Percentiles rank a stretch among this genome's conserved stretches.
phyloP scores from a whole-genome alignment of 2,113 vertebrate genomes.

The Mola mola region DNA sequence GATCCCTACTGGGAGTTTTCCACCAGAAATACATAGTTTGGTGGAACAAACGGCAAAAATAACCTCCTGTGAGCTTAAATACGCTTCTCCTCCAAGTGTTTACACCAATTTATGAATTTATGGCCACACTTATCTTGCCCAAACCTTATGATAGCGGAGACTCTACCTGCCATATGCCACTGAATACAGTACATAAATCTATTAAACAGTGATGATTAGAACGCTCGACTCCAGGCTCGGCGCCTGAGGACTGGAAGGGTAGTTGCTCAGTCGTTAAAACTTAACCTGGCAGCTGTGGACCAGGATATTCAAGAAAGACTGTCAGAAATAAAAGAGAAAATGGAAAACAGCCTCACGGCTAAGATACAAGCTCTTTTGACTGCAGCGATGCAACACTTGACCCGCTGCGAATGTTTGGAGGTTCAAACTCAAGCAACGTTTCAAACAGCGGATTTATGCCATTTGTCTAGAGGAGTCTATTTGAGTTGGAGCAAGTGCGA shows the following conservation, averaged over 20 bases:
- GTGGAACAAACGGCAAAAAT: conserved; percentile 29
- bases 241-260: conserved; percentile 8
- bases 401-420: conserved; percentile 23
- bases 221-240: background rate
- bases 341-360: conserved; percentile 8
- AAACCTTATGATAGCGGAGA: conserved; percentile 50
- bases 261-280: conserved; percentile 3
- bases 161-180: conserved; percentile 70
- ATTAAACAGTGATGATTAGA: conserved; percentile 46
- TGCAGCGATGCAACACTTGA: conserved; percentile 23
- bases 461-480: no score
- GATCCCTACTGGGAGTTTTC: conserved; percentile 37
- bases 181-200: conserved; percentile 55
- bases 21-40: conserved; percentile 25
- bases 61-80: conserved; percentile 16
- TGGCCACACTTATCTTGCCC: conserved; percentile 33
- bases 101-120: conserved; percentile 64
- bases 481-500: background rate
- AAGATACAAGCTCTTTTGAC: conserved; percentile 65
- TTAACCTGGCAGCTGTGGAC: conserved; percentile 32
- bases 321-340: conserved; percentile 29
- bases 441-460: no score
- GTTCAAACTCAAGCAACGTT: conserved; percentile 11
- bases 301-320: conserved; percentile 15
- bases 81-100: conserved; percentile 22